A percentile compares a stretch with the other conserved stretches of the same genome.
Conservation (phyloP, 2,113 vertebrate genomes). For the Nycticorax nycticorax region DNA sequence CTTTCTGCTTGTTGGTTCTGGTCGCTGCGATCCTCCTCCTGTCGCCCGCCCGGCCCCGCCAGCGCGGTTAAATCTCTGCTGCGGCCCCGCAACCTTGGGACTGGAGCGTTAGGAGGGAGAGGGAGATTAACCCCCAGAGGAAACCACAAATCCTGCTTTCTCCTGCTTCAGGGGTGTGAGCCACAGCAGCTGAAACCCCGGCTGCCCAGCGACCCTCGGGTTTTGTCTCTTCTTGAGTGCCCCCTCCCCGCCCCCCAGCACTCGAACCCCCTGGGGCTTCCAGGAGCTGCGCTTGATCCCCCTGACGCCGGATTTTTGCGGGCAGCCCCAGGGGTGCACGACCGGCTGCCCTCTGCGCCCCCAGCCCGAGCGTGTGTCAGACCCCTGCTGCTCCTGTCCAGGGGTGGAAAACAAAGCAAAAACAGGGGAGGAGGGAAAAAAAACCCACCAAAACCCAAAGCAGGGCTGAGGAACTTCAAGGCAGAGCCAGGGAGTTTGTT, state of each 20-base stretch:
- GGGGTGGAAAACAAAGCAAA: neutral
- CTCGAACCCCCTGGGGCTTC: neutral
- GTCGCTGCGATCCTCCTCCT: neutral
- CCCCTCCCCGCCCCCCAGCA: neutral
- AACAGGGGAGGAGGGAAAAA: neutral
- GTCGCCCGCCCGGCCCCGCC: too few species aligned
- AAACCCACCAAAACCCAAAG: neutral
- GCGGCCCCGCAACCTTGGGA: neutral
- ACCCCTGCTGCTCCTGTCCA: neutral
- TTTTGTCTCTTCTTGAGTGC: neutral
- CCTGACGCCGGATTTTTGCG: neutral
- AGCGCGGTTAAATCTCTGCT: neutral
- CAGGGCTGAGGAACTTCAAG: neutral
- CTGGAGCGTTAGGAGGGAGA: neutral
- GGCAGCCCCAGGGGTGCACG: neutral
- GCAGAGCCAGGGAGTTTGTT: neutral
- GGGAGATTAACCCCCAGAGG: neutral
- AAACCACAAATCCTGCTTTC: neutral
- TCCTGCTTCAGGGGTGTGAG: rapidly evolving
- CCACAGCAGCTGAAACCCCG: too few species aligned
- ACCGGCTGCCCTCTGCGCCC: neutral
- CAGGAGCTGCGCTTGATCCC: neutral
- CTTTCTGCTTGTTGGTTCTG: neutral
- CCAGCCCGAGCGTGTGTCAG: neutral
- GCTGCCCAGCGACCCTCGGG: neutral